phyloP scores from a whole-genome alignment of 35 echinoderm and acorn worm genomes.

The Heliocidaris tuberculata region DNA sequence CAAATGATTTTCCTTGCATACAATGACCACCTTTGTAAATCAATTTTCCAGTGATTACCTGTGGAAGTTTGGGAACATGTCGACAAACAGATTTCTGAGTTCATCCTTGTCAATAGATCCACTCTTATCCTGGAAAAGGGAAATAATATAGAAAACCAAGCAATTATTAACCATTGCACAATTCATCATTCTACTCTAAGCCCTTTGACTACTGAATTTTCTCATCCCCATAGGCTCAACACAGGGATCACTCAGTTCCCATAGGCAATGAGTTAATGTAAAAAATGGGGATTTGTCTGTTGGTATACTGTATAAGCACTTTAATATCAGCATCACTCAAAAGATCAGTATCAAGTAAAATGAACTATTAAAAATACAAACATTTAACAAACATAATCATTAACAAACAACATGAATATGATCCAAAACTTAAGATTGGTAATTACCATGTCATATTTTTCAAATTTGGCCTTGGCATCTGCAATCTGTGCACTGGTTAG shows the following conservation, averaged over 20 bases:
- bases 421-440: not conserved
- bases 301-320: no score
- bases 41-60: constrained; percentile 57
- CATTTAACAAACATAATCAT: no score
- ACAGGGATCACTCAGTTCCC: no score
- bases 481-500: constrained; percentile 64
- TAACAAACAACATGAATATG: not conserved
- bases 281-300: no score
- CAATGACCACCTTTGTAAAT: no score
- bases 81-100: constrained; percentile 81
- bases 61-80: constrained; percentile 97
- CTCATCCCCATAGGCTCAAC: no score
- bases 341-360: no score
- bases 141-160: not conserved
- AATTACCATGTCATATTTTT: constrained; percentile 83
- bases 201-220: no score
- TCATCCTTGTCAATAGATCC: constrained; percentile 94
- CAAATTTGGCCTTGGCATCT: constrained; percentile 86
- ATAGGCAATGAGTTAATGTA: no score
- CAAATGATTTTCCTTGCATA: no score
- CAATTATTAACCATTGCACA: not conserved
- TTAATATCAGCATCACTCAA: no score
- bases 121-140: constrained; percentile 77
- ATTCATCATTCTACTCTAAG: not conserved
- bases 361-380: no score